Evolutionary conservation across 2,113 vertebrate genomes (phyloP), one percentile per base, ranked within the genome.

Genomic region (Cyprinodon tularosa): DNA sequence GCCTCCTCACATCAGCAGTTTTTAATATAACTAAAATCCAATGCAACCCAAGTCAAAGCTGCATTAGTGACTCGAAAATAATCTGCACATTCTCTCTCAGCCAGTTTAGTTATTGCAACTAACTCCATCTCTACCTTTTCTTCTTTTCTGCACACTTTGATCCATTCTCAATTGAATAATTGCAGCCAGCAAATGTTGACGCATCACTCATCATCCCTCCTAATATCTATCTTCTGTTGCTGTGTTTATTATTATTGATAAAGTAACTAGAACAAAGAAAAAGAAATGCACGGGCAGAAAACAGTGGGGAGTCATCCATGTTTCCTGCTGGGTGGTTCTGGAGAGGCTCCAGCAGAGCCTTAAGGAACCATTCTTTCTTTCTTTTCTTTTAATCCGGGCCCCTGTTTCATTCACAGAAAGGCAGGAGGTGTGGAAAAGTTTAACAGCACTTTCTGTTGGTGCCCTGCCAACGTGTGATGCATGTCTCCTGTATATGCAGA

Each of bases 381-480:
- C 44, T 47, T 29, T 60, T 68, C 36, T 71, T 78, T 68, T 38
- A 53, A 29, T 72, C 45, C 71, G 83, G 62, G 61, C 65, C 67
- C 67, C 67, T 38, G 10, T 69, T 78, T 72, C 53, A 63, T 64
- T 78, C 42, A 4, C 80, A 3, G 9, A 22, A 73, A 29, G 29
- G 29, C 29, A 1, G 29, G 29, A 29, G 29, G 29, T 29, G 29
- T 29, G 29, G 29, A 29, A 29, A 29, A 29, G 29, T 29, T 29
- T 29, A 29, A 29, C 29, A 29, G 29, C 29, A 29, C 29, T 38
- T 60, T 75, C 65, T 45, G 60, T 67, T 67, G 68, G 64, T 60
- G 37, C 63, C 69, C 84, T 85, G 84, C 85, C 84, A 89, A 72
- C 88, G 90, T 93, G 93, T 93, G 93, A 94, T 94, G 90, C 93